These are phyloP conservation scores for Pseudachorutes palmiensis DNA, from an alignment of 1,140 invertebrate genomes.

Conservation along the genomic window DNA sequence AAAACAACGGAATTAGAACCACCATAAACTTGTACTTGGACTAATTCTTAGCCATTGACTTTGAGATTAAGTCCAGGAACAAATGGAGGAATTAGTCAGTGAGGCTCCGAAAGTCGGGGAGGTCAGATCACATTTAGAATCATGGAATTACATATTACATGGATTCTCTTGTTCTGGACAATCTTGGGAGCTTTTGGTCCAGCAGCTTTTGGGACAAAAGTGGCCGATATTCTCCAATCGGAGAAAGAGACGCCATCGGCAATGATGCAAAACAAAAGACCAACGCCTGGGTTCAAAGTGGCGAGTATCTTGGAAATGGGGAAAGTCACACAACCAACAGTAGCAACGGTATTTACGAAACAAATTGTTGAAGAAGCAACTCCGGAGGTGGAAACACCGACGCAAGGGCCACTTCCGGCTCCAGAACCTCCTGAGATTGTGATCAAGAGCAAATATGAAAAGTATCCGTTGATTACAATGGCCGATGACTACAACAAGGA, in stretches of 20 bases:
- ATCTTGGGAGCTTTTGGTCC: neutral
- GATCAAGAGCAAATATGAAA: neutral
- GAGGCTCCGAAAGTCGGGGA: too few species aligned
- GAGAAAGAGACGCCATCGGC: neutral
- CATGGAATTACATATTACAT: too few species aligned
- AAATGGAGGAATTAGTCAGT: too few species aligned
- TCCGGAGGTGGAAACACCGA: neutral
- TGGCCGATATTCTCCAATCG: neutral
- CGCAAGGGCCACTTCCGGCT: too few species aligned
- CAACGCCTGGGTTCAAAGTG: neutral
- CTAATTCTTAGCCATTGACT: too few species aligned
- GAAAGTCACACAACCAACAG: neutral
- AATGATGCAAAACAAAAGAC: neutral
- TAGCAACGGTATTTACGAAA: too few species aligned
- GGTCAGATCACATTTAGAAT: too few species aligned
- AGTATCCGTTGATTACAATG: neutral
- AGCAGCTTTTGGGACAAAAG: neutral
- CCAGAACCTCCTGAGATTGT: too few species aligned
- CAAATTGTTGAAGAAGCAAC: neutral
- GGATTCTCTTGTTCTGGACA: too few species aligned
- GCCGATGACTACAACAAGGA: neutral
- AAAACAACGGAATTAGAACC: too few species aligned
- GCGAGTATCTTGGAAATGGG: neutral
- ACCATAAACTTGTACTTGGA: too few species aligned
- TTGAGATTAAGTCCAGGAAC: too few species aligned